These are phyloP conservation scores for Amblyopsis rosae DNA, from an alignment of 2,113 vertebrate genomes.

Conservation along the genomic window DNA sequence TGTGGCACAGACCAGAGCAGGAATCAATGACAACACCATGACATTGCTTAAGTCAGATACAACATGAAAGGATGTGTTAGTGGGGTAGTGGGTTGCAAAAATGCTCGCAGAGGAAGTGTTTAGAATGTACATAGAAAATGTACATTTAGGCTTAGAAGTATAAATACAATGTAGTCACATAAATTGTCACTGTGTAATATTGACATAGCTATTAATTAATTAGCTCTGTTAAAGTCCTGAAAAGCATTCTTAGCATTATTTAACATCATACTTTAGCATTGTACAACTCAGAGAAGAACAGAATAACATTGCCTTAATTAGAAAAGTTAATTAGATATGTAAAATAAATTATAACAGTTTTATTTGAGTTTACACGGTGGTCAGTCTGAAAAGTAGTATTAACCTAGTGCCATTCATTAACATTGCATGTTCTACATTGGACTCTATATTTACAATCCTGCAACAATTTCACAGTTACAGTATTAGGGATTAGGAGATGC, in stretches of 20 bases:
- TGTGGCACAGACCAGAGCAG: too few species aligned
- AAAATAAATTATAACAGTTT: slow-evolving; percentile 24
- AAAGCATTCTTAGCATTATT: background rate
- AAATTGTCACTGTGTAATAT: background rate
- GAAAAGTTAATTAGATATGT: slow-evolving; percentile 28
- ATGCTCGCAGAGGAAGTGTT: too few species aligned
- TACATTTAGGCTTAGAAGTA: background rate
- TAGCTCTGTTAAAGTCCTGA: background rate
- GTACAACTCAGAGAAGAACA: slow-evolving; percentile 2
- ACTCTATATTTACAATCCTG: slow-evolving; percentile 50
- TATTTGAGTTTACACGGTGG: slow-evolving; percentile 35
- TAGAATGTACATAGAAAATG: background rate
- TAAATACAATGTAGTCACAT: background rate
- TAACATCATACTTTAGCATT: background rate
- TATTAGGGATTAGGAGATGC: slow-evolving; percentile 61
- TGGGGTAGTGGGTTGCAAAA: too few species aligned
- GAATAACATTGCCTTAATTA: slow-evolving; percentile 33
- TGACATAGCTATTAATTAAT: background rate
- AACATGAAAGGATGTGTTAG: too few species aligned
- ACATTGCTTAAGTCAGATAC: too few species aligned
- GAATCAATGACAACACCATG: too few species aligned
- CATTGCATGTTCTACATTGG: slow-evolving; percentile 52
- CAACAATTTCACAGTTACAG: slow-evolving; percentile 56
- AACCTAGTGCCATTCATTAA: slow-evolving; percentile 75
- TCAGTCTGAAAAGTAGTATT: slow-evolving; percentile 61